Evolutionary conservation across 2,113 vertebrate species (phyloP).

Genomic region (Theropithecus gelada): DNA sequence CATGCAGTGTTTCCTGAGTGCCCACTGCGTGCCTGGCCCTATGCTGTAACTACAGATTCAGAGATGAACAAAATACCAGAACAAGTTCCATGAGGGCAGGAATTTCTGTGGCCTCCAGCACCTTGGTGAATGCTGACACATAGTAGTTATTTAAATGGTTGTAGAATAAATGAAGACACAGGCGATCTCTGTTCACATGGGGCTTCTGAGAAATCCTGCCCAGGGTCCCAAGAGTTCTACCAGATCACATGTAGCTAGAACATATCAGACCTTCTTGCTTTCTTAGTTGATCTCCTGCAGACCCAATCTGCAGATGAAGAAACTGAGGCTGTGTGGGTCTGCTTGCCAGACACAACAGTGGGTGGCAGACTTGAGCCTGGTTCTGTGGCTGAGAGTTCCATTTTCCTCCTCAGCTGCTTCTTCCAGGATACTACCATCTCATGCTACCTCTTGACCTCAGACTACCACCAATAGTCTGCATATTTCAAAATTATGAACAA

Average conservation of each 20-base stretch:
- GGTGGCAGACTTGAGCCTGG: neutral
- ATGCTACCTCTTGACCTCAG: neutral
- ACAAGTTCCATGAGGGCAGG: neutral
- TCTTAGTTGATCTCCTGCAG: neutral
- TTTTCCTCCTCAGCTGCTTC: neutral
- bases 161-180: neutral
- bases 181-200: neutral
- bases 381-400: neutral
- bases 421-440: neutral
- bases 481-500: conserved; percentile 32
- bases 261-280: neutral
- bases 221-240: neutral
- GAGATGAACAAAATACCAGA: neutral
- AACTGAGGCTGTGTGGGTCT: neutral
- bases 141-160: neutral
- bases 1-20: neutral
- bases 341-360: neutral
- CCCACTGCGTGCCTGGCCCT: neutral
- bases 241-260: neutral
- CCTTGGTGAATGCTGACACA: neutral
- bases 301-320: neutral
- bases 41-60: neutral
- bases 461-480: neutral
- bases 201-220: neutral
- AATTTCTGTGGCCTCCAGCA: neutral